These are phyloP conservation scores for Neodiprion lecontei DNA, from an alignment of 1,140 invertebrate genomes.

Conservation along the genomic window DNA sequence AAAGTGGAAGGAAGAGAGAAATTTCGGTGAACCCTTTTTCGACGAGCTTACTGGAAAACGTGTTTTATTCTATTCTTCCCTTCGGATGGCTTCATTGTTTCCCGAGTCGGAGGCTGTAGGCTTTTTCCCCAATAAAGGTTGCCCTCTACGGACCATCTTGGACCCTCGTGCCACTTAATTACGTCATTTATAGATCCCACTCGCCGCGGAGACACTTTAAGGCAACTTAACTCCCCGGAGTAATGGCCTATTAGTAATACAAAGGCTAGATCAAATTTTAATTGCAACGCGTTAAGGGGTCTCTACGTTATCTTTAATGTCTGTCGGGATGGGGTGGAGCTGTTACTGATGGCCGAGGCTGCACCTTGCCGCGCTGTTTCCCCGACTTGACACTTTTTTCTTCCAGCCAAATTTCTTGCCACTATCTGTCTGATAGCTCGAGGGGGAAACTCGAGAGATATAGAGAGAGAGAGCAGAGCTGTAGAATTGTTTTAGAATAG, in stretches of 20 bases:
- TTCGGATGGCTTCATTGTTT: slow-evolving; percentile 4
- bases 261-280: slow-evolving; percentile 54
- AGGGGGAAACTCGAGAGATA: neutral
- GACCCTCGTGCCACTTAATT: slow-evolving; percentile 45
- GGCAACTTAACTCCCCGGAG: slow-evolving; percentile 33
- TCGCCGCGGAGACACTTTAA: slow-evolving; percentile 36
- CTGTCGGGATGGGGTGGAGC: slow-evolving; percentile 14
- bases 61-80: neutral
- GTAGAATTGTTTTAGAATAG: neutral
- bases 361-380: slow-evolving; percentile 9
- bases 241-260: slow-evolving; percentile 53
- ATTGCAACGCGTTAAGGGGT: slow-evolving; percentile 38
- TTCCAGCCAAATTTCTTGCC: neutral
- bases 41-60: neutral
- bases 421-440: neutral
- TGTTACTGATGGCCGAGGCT: slow-evolving; percentile 27
- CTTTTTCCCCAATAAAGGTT: slow-evolving; percentile 49
- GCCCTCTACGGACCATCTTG: slow-evolving; percentile 42
- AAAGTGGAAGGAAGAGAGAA: neutral
- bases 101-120: neutral
- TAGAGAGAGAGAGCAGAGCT: neutral
- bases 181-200: slow-evolving; percentile 51
- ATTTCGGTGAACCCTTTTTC: neutral
- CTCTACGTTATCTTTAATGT: slow-evolving; percentile 25
- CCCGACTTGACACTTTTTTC: slow-evolving; percentile 12